These are phyloP conservation scores for Oligia fasciuncula DNA, from an alignment of 2,888 invertebrate species.

Conservation along the genomic window DNA sequence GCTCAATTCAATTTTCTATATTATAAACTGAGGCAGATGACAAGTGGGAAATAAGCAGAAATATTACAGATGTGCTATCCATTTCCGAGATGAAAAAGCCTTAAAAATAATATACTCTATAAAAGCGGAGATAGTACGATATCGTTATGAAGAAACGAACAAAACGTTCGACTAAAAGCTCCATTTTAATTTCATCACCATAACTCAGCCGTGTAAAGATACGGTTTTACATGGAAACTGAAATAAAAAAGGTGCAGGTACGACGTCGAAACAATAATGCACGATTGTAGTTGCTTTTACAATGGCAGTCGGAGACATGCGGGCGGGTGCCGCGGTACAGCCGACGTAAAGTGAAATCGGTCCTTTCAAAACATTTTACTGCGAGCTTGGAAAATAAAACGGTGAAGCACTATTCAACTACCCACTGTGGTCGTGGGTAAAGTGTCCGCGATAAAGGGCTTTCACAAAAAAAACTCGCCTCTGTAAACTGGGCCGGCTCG, in stretches of 20 bases:
- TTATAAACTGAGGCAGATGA: conserved; percentile 32
- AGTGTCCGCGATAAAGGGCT: conserved; percentile 77
- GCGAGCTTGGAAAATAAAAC: conserved; percentile 85
- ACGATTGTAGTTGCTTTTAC: conserved; percentile 87
- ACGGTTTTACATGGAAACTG: conserved; percentile 83
- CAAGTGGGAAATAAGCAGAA: conserved; percentile 42
- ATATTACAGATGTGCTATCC: conserved; percentile 56
- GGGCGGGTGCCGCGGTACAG: conserved; percentile 72
- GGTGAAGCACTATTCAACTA: conserved; percentile 81
- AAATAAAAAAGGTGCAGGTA: conserved; percentile 85
- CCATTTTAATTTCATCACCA: conserved; percentile 87
- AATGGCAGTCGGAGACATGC: conserved; percentile 85
- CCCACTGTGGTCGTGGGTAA: conserved; percentile 75
- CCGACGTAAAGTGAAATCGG: conserved; percentile 87
- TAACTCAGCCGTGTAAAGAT: conserved; percentile 85
- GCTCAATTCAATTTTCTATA: conserved; percentile 43
- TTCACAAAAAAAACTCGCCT: conserved; percentile 72
- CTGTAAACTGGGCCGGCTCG: conserved; percentile 65
- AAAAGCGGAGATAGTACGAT: conserved; percentile 69
- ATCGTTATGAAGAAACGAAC: conserved; percentile 68
- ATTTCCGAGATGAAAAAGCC: conserved; percentile 70
- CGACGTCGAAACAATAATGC: conserved; percentile 87
- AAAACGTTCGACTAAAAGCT: conserved; percentile 81
- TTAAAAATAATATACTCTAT: conserved; percentile 73
- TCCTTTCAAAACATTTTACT: conserved; percentile 89